Percentiles rank a stretch among this genome's conserved stretches.
phyloP scores from a whole-genome alignment of 2,113 vertebrate species.

The Pomatorhinus ruficollis region DNA sequence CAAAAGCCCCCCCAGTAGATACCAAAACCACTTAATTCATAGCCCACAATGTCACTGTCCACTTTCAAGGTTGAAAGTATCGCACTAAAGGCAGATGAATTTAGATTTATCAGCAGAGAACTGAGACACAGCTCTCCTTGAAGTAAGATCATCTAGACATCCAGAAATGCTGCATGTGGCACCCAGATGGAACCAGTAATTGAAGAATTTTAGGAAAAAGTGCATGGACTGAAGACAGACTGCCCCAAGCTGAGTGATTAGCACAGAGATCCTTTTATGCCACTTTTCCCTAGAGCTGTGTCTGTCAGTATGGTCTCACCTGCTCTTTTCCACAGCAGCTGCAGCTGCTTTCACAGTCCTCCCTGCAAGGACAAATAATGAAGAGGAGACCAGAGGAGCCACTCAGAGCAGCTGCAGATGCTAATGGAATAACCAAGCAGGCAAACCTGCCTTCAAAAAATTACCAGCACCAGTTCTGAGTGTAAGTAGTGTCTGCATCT shows the following conservation, averaged over 20 bases:
- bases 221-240: neutral
- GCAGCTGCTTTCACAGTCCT: slow-evolving; percentile 37
- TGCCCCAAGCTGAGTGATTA: neutral
- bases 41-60: neutral
- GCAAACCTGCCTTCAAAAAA: neutral
- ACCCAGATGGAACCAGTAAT: neutral
- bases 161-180: neutral
- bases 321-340: slow-evolving; percentile 32
- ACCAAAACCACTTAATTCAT: neutral
- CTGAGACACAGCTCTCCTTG: neutral
- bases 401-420: slow-evolving; percentile 30
- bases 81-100: neutral
- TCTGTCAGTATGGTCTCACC: slow-evolving; percentile 10
- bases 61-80: neutral
- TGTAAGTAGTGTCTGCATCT: neutral
- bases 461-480: neutral
- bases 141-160: neutral
- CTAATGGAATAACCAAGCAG: neutral
- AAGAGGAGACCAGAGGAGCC: neutral
- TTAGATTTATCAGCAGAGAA: neutral
- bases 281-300: neutral
- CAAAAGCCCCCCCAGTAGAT: neutral
- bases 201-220: neutral
- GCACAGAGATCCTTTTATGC: neutral
- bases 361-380: neutral